Evolutionary conservation across 92 coral and sea anemone species (phyloP).

Genomic region (Phenganax marumi): DNA sequence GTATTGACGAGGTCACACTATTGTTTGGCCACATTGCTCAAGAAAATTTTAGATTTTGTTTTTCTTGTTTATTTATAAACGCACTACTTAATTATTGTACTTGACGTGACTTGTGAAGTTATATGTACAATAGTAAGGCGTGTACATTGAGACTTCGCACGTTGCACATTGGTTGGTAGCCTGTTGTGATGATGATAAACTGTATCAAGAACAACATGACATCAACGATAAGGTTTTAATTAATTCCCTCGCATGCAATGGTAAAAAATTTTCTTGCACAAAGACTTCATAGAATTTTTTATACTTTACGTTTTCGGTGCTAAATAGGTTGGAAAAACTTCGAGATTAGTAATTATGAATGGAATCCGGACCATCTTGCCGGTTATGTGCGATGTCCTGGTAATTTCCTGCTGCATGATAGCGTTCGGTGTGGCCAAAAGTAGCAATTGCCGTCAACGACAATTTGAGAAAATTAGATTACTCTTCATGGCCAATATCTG

Average conservation of each 20-base stretch:
- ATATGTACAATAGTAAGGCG: not conserved
- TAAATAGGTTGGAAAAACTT: not conserved
- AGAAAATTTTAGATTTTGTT: not conserved
- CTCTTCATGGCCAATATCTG: conserved; percentile 7
- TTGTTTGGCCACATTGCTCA: too few relatives aligned
- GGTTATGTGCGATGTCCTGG: conserved; percentile 9
- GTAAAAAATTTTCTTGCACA: not conserved
- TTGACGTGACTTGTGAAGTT: not conserved
- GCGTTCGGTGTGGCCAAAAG: conserved; percentile 26
- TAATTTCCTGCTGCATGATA: conserved; percentile 26
- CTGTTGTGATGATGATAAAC: conserved; percentile 25
- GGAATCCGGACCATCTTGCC: conserved; percentile 6
- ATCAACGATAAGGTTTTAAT: conserved; percentile 18
- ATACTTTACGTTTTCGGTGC: not conserved
- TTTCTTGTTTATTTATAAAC: not conserved
- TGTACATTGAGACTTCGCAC: conserved; percentile 5
- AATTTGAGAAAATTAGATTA: conserved; percentile 33
- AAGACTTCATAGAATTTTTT: not conserved
- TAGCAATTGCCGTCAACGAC: conserved; percentile 24
- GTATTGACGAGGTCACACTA: too few relatives aligned
- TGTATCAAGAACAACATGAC: conserved; percentile 3
- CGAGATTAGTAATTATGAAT: not conserved
- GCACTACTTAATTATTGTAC: not conserved
- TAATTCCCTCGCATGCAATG: conserved; percentile 14
- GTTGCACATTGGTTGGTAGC: conserved; percentile 9